These are phyloP conservation scores for Argyra leucocephala DNA, from an alignment of 2,888 invertebrate species.

Conservation along the genomic window DNA sequence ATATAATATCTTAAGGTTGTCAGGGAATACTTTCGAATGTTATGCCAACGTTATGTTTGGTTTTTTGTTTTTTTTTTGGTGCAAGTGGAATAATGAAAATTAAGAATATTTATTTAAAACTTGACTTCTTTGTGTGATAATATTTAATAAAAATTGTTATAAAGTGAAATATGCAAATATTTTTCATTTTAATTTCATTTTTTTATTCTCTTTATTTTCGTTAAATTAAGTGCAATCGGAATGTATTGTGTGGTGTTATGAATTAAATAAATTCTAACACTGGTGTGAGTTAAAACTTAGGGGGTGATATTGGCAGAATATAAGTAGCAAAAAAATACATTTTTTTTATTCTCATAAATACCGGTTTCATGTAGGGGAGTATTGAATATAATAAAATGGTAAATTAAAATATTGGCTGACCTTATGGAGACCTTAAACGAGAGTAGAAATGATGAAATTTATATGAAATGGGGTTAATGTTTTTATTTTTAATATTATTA, in stretches of 20 bases:
- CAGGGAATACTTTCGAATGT: too few species aligned
- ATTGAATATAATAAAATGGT: background rate
- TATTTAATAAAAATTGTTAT: background rate
- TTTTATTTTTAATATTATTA: too few species aligned
- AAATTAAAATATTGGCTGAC: background rate
- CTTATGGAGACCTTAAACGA: background rate
- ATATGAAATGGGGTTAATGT: too few species aligned
- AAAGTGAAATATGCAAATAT: background rate
- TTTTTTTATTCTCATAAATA: background rate
- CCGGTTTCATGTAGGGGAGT: background rate
- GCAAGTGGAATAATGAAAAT: background rate
- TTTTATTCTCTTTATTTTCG: too few species aligned
- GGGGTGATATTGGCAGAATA: background rate
- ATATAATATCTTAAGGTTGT: too few species aligned
- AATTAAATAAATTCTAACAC: too few species aligned
- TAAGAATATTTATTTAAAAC: background rate
- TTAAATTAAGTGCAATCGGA: background rate
- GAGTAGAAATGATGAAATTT: too few species aligned
- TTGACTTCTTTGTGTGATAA: background rate
- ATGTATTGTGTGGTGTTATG: background rate
- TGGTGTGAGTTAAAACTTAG: too few species aligned
- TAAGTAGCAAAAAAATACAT: background rate
- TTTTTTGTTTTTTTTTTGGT: too few species aligned
- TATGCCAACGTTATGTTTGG: too few species aligned
- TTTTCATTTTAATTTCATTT: background rate